Base-by-base conservation (phyloP, 1,140 invertebrate genomes). In the Bilobella aurantiaca region DNA sequence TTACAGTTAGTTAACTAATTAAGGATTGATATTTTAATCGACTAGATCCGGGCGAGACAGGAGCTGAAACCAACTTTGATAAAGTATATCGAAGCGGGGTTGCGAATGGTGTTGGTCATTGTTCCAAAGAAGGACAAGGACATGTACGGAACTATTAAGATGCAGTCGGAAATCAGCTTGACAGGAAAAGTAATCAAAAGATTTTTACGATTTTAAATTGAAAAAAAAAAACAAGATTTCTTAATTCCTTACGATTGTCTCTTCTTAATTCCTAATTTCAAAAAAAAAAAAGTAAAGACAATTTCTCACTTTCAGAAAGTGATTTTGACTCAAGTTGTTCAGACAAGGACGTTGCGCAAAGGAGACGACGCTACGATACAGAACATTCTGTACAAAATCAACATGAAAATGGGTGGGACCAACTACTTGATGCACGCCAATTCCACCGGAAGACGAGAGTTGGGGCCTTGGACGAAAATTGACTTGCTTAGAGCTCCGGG, bases 331-430 rank as follows among this genome's bases (percentile, higher is more conserved):
- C 91, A 94, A 72, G 93, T 90, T 73, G 78, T 95, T 12, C 87
- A 86, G 59, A n/a, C 74, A 74, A 78, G 28, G 70, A 60, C 58
- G 91, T 85, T 16, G 74, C 82, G 1, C 61, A 67, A 64, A 76
- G 47, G 77, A 67, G 34, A 67, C 2, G 74, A 79, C 3, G 80
- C 82, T 0, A 83, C 84, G 0, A 75, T 82, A 14, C 70, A 75
- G 0, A 95, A 95, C 75, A 85, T 95, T 68, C 75, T 93, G 16
- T 75, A 91, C 0, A 95, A 96, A 80, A 82, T 95, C 0, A 89
- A 89, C 75, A 84, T 88, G 0, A 95, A 95, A 77, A 73, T 94
- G 30, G 90, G 91, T 76, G 90, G 90, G 0, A 79, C 84, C 0
- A 95, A 94, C 79, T 88, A 92, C 74, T 77, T 74, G 16, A 71